Evolutionary conservation across 2,797 vertebrate species (phyloP), one percentile per base, ranked within the genome.

Genomic region (Molossus alvarezi): DNA sequence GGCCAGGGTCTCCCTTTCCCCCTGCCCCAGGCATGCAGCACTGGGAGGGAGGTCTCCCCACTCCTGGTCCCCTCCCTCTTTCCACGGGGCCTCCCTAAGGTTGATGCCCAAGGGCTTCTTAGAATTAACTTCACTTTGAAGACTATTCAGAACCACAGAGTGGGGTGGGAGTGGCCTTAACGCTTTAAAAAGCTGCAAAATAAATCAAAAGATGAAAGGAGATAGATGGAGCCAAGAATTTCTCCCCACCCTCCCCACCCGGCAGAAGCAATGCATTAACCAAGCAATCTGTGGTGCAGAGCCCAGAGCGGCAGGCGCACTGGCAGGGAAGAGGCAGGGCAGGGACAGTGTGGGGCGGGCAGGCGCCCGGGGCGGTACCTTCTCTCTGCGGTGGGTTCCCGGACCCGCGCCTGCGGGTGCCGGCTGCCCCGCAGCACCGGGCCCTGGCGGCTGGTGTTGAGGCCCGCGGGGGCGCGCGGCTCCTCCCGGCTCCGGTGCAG

Each of bases 401-500:
- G 98, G 69, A 97, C 95, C 87, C 94, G 97, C 73, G 98, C 67
- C 86, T 98, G 98, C 5, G 98, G 98, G 64, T 98, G 98, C 9
- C 98, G 94, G 75, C 98, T 98, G 75, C 98, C 98, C 21, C 98
- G 95, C 2, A 94, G 13, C 0, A 83, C 95, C 3, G 95, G 82
- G 76, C 97, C 98, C 95, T 97, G 97, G 9, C 97, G 97, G 97
- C 97, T 98, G 97, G 98, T 91, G 2, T 97, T 95, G 18, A 93
- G 90, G 88, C 98, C 18, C 3, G 27, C 96, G 0, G 82, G 82
- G 58, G 96, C 37, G 4, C 72, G 60, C 15, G 94, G 83, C 69
- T 98, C 97, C 69, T 97, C 98, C 1, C 97, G 84, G 5, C 91
- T 97, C 7, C 97, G 97, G 97, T 98, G 99, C 58, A 99, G 98